Percentiles rank a stretch among this genome's conserved stretches.
These are phyloP conservation scores for Drosophila pallidifrons DNA, from an alignment of 1,140 invertebrate species.

Conservation along the genomic window DNA sequence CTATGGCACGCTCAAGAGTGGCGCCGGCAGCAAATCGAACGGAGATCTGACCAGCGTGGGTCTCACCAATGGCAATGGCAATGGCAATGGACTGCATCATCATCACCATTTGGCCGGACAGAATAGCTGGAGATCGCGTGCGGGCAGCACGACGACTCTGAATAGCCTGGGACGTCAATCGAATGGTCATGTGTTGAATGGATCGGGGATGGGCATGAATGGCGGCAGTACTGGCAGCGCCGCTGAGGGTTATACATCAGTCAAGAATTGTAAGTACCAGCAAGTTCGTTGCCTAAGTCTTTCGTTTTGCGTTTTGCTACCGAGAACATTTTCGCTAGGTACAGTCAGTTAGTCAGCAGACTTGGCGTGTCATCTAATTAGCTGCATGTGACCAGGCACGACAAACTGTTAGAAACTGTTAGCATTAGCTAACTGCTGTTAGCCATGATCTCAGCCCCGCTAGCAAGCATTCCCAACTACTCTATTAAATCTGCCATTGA, in stretches of 20 bases:
- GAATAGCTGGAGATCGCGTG: conserved; percentile 85
- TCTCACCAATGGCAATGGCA: conserved; percentile 63
- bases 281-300: conserved; percentile 61
- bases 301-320: conserved; percentile 27
- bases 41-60: conserved; percentile 73
- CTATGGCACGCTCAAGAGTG: conserved; percentile 84
- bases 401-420: conserved; percentile 17
- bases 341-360: not conserved
- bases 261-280: conserved; percentile 84
- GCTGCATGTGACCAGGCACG: conserved; percentile 39
- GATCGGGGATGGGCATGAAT: conserved; percentile 66
- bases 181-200: conserved; percentile 72
- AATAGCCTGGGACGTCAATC: conserved; percentile 85
- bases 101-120: conserved; percentile 81
- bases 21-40: conserved; percentile 85
- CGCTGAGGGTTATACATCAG: conserved; percentile 82
- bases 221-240: conserved; percentile 74
- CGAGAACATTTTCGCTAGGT: not conserved
- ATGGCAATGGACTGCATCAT: conserved; percentile 37
- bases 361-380: conserved; percentile 46
- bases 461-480: conserved; percentile 6
- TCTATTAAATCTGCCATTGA: conserved; percentile 10
- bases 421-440: conserved; percentile 29
- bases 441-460: conserved; percentile 29
- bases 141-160: conserved; percentile 87